phyloP scores from a whole-genome alignment of 2,888 invertebrate genomes.

The Blomia tropicalis region DNA sequence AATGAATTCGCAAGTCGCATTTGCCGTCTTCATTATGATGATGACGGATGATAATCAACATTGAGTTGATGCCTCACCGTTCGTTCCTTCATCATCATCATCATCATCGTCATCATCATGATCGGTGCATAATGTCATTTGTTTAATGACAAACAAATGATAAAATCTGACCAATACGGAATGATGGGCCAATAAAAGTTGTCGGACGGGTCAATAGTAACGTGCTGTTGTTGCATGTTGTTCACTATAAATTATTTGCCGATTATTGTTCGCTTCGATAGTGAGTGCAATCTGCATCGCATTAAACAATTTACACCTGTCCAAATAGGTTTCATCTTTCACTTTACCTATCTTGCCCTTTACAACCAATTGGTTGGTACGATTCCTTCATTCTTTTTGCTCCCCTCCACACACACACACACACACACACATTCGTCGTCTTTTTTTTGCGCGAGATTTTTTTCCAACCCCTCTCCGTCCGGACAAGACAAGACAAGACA shows the following conservation, averaged over 20 bases:
- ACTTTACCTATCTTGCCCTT: too few species aligned
- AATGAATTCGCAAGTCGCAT: too few species aligned
- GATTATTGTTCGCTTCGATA: not conserved
- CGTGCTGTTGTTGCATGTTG: too few species aligned
- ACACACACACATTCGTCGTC: not conserved
- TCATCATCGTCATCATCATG: too few species aligned
- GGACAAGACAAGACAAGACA: too few species aligned
- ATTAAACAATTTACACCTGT: conserved; percentile 9
- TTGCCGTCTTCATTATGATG: conserved; percentile 14
- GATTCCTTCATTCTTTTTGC: not conserved
- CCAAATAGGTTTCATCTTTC: conserved; percentile 8
- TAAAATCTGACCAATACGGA: conserved; percentile 8
- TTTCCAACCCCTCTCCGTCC: too few species aligned
- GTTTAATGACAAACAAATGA: conserved; percentile 8
- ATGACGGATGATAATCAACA: too few species aligned
- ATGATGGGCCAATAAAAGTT: not conserved
- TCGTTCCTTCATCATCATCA: not conserved
- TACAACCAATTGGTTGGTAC: too few species aligned
- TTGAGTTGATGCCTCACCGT: too few species aligned
- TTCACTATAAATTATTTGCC: conserved; percentile 1
- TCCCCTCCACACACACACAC: not conserved
- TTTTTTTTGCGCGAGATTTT: not conserved
- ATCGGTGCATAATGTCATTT: conserved; percentile 8
- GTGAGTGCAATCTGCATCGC: not conserved
- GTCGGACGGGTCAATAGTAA: too few species aligned